Percentiles rank a stretch among this genome's conserved stretches.
Evolutionary conservation across 2,797 vertebrate genomes (phyloP).

Genomic region (Cuculus canorus): DNA sequence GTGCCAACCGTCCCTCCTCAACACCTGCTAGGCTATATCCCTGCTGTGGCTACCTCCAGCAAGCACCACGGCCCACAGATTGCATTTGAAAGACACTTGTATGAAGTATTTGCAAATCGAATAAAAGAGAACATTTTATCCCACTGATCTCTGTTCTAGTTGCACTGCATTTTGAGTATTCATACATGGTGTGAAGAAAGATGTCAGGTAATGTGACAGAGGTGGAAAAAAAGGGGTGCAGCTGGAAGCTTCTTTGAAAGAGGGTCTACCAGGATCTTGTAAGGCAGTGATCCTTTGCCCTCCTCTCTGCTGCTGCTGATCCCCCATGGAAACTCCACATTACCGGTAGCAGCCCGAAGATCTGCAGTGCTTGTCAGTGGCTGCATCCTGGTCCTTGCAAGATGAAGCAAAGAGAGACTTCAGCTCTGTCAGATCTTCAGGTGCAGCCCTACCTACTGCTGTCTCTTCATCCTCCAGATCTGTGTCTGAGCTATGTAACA

Average conservation of each 20-base stretch:
- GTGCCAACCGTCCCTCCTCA: not conserved
- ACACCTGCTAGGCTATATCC: not conserved
- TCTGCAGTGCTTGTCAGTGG: not conserved
- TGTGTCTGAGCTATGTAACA: not conserved
- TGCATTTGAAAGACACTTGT: not conserved
- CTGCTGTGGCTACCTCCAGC: not conserved
- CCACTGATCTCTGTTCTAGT: not conserved
- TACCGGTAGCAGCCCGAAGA: not conserved
- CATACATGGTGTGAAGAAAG: not conserved
- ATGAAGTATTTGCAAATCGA: not conserved
- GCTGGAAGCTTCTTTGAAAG: not conserved
- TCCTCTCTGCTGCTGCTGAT: not conserved
- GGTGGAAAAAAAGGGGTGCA: not conserved
- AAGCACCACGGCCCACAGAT: not conserved
- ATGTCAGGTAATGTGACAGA: not conserved
- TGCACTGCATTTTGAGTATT: not conserved
- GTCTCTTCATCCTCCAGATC: not conserved
- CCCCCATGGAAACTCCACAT: not conserved
- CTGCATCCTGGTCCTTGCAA: not conserved
- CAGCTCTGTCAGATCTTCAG: not conserved
- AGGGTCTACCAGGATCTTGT: not conserved
- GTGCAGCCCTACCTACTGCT: not conserved
- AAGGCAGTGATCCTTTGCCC: not conserved
- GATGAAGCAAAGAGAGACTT: not conserved
- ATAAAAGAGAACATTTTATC: not conserved